Evolutionary conservation across 2,888 invertebrate genomes (phyloP).

Genomic region (Scaptomyza reducta): DNA sequence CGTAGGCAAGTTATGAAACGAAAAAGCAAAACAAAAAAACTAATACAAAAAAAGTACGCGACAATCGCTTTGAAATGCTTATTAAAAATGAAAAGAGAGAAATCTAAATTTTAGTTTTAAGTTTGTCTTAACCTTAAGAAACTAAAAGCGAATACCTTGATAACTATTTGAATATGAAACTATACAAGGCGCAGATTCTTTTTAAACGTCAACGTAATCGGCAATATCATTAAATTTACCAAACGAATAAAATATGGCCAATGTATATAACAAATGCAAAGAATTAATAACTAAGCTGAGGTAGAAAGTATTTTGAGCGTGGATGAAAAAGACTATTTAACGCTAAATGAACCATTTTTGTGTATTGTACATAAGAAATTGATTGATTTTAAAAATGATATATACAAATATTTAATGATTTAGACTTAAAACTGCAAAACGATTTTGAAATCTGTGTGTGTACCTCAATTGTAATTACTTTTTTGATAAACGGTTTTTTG

Average conservation of each 20-base stretch:
- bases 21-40: constrained; percentile 22
- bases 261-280: constrained; percentile 69
- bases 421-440: constrained; percentile 68
- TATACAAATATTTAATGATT: constrained; percentile 57
- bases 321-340: constrained; percentile 71
- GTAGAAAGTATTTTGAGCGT: constrained; percentile 67
- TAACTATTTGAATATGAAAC: constrained; percentile 69
- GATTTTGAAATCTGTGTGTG: constrained; percentile 76
- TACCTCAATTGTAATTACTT: constrained; percentile 78
- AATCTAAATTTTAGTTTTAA: constrained; percentile 57
- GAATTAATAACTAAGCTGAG: constrained; percentile 62
- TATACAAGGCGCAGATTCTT: constrained; percentile 63
- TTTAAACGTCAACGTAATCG: constrained; percentile 29
- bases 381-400: constrained; percentile 70
- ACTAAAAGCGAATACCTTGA: constrained; percentile 37
- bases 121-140: constrained; percentile 37
- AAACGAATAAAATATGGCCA: constrained; percentile 60
- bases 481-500: constrained; percentile 47
- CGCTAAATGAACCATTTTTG: constrained; percentile 73
- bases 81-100: constrained; percentile 41
- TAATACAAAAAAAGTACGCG: constrained; percentile 60
- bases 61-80: constrained; percentile 79
- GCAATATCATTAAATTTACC: constrained; percentile 56
- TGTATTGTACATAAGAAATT: constrained; percentile 74
- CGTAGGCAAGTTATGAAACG: constrained; percentile 70